Evolutionary conservation across 2,888 invertebrate species (phyloP), one percentile per base, ranked within the genome.

Genomic region (Chrysomela aeneicollis): DNA sequence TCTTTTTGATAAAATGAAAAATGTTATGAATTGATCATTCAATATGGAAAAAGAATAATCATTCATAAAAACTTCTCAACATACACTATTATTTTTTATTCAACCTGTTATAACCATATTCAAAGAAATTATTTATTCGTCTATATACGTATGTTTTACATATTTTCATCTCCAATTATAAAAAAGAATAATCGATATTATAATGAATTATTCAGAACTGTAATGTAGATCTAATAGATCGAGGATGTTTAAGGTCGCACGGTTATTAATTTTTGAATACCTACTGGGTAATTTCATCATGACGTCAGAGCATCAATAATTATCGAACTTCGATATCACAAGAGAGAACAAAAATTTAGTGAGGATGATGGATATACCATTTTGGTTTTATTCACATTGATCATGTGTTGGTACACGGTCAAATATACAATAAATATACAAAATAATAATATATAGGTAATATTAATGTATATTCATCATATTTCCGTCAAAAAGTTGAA

Each of bases 231-330:
- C 67, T 51, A 61, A 62, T 62, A 55, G 59, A 63, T 32, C 37
- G 26, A 68, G 61, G 63, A 68, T 68, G 70, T 64, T 58, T 62
- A 47, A 70, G 67, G 67, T 70, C 70, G 50, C 70, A 70, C 70
- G 62, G 53, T 67, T 22, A 62, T 70, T 62, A 67, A 59, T 68
- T 63, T 65, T 70, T 67, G 46, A 64, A 55, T 53, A 51, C 49
- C 57, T 53, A 51, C 49, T 57, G 50, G 46, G 62, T 68, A 61
- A 66, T 68, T 64, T 67, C 22, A 62, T n/a, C 60, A 3, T 70
- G 67, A 68, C 65, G 68, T 68, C 57, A 53, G 37, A 49, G 21
- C 54, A 37, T 61, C 62, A 59, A 63, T 68, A 58, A 61, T 67
- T 60, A 47, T 63, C 52, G 52, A 22, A 64, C 54, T 64, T 61